These are phyloP conservation scores for Steinernema carpocapsae DNA, from an alignment of 2,888 invertebrate species.

Conservation along the genomic window DNA sequence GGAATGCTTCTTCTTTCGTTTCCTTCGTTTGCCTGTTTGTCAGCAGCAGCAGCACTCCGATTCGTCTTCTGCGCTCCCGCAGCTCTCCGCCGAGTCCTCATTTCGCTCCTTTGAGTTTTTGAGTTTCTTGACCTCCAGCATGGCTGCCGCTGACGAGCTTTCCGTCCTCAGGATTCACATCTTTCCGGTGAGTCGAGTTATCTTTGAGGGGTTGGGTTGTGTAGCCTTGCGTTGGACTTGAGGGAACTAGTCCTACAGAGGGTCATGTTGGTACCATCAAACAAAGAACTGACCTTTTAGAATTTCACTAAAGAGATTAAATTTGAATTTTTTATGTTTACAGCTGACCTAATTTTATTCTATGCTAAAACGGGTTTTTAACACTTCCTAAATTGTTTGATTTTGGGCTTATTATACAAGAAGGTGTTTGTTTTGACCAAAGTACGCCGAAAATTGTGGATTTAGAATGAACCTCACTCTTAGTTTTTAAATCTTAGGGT, in stretches of 20 bases:
- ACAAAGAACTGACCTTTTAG: not conserved
- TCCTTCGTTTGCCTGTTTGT: slow-evolving; percentile 18
- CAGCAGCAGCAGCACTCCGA: not conserved
- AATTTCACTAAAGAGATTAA: not conserved
- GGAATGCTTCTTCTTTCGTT: slow-evolving; percentile 14
- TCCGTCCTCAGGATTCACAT: slow-evolving; percentile 6
- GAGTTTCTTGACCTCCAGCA: not conserved
- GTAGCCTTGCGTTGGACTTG: not conserved
- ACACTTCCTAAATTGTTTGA: too few species aligned
- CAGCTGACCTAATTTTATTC: not conserved
- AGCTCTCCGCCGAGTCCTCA: not conserved
- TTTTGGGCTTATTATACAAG: too few species aligned
- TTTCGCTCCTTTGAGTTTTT: too few species aligned
- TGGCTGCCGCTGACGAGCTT: not conserved
- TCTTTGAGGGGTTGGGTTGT: not conserved
- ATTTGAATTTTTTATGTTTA: not conserved
- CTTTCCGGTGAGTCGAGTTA: not conserved
- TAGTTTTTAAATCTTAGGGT: too few species aligned
- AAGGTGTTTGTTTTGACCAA: too few species aligned
- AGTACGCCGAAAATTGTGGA: too few species aligned
- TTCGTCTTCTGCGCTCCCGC: slow-evolving; percentile 22
- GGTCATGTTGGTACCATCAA: not conserved
- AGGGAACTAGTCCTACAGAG: not conserved
- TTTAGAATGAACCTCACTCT: too few species aligned
- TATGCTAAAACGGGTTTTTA: not conserved